A percentile compares a stretch with the other conserved stretches of the same genome.
phyloP scores from a whole-genome alignment of 1,140 invertebrate genomes.

The Neuroterus valhalla region DNA sequence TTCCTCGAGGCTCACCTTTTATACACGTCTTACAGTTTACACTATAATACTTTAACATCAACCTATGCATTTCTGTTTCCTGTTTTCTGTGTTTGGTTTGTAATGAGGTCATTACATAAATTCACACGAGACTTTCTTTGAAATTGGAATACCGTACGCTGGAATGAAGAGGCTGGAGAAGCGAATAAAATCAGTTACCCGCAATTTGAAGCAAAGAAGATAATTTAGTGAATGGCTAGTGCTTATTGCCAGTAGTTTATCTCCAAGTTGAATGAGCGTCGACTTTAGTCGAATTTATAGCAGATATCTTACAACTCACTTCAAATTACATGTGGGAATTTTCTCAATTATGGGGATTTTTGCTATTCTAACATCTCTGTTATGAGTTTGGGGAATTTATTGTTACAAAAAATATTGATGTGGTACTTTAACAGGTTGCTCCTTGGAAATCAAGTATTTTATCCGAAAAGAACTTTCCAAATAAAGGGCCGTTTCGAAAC shows the following conservation, averaged over 20 bases:
- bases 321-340: too few species aligned
- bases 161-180: background rate
- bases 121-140: constrained; percentile 20
- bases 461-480: too few species aligned
- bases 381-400: too few species aligned
- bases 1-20: constrained; percentile 24
- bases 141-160: constrained; percentile 22
- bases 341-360: too few species aligned
- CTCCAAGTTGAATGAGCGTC: too few species aligned
- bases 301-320: too few species aligned
- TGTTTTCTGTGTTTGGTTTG: constrained; percentile 18
- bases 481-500: too few species aligned
- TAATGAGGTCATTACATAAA: constrained; percentile 24
- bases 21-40: background rate
- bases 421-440: too few species aligned
- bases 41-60: background rate
- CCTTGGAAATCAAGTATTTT: too few species aligned
- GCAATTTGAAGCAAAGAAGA: background rate
- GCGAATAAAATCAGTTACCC: constrained; percentile 2
- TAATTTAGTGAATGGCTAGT: background rate
- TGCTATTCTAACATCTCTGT: too few species aligned
- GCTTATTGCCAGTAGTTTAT: background rate
- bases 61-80: constrained; percentile 1
- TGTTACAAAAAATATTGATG: too few species aligned
- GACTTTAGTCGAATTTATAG: too few species aligned